Conservation (phyloP, 2,797 vertebrate species). For the Helarctos malayanus region DNA sequence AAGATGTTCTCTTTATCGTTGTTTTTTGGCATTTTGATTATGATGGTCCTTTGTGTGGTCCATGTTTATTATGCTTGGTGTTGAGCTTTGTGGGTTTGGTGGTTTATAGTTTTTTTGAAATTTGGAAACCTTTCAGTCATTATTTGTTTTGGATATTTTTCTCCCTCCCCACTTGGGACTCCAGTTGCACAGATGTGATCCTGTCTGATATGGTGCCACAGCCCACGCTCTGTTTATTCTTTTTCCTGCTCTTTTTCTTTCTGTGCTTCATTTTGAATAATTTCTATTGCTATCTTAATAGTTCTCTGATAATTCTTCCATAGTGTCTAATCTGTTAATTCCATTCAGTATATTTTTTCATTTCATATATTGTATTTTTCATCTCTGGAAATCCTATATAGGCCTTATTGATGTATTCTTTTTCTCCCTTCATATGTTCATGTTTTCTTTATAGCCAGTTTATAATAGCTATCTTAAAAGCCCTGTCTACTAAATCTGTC, state of each 20-base stretch:
- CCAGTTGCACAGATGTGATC: not conserved
- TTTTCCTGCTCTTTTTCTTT: not conserved
- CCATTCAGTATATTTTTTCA: not conserved
- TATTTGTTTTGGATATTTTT: not conserved
- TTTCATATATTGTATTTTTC: not conserved
- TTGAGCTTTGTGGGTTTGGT: not conserved
- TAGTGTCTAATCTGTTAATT: not conserved
- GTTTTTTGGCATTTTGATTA: not conserved
- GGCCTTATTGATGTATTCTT: not conserved
- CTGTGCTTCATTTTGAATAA: not conserved
- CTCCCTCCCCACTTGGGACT: not conserved
- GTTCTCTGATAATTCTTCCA: not conserved
- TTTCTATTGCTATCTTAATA: not conserved
- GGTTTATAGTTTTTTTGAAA: conserved; percentile 12
- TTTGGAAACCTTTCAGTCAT: not conserved
- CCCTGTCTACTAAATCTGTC: not conserved
- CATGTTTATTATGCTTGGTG: not conserved
- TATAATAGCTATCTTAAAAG: conserved; percentile 16
- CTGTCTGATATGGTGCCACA: not conserved
- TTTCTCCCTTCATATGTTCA: not conserved
- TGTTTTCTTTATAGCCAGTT: not conserved
- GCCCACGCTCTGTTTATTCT: not conserved
- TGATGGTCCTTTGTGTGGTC: not conserved
- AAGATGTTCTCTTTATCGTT: not conserved
- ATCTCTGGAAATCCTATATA: not conserved